Evolutionary conservation across 2,113 vertebrate genomes (phyloP), one percentile per base, ranked within the genome.

Genomic region (Gobius niger): DNA sequence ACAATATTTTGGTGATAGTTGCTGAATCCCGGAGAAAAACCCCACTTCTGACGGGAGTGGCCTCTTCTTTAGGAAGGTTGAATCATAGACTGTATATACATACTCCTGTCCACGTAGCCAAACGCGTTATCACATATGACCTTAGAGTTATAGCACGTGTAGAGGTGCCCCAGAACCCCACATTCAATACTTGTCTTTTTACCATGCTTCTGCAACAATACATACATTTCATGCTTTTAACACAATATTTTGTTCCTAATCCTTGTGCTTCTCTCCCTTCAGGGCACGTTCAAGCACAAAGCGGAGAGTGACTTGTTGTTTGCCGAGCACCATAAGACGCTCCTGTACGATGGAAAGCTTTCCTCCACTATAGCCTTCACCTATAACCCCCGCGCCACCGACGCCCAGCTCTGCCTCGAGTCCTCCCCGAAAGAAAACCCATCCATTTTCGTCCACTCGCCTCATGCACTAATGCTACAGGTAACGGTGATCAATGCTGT

Each of bases 391-490:
- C 93, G 95, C 56, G 97, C 98, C 88, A 99, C 97, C 50, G 98
- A 99, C 70, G 97, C 96, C 79, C 98, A 99, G 75, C 96, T 99
- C 75, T 99, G 98, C 89, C 94, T 99, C 0, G 97, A 99, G 85
- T 99, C 96, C 50, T 98, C 98, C 11, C 96, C 97, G 13, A 98
- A 96, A 90, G 96, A 99, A 87, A 98, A 95, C 60, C 80, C 93
- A 85, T 99, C 98, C 42, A 97, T 99, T 90, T 99, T 99, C 63
- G 94, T 99, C 84, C 98, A 99, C 88, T 99, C 97, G 6, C 98
- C 98, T 1, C 98, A 99, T 42, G 96, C 98, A 6, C 96, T 99
- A 83, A 99, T 99, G 98, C 95, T 99, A 75, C 98, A 99, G 98
- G 98, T 99, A 95, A 78, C 64, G 3, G 24, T 60, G 51, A n/a